Evolutionary conservation across 2,888 invertebrate species (phyloP).

Genomic region (Nasonovia ribisnigri): DNA sequence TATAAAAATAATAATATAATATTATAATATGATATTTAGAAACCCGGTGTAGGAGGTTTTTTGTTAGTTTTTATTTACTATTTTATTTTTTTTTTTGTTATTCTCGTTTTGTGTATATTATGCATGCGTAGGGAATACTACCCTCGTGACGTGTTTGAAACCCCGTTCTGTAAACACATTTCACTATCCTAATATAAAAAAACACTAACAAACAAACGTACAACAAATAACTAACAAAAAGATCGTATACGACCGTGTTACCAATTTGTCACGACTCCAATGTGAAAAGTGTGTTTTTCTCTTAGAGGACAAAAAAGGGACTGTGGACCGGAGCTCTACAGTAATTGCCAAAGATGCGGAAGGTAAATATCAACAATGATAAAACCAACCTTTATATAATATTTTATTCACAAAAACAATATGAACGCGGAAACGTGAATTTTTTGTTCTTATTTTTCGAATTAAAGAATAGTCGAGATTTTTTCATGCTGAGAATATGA

Average conservation of each 20-base stretch:
- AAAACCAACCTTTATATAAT: constrained; percentile 46
- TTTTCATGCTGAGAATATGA: neutral
- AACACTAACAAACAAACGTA: constrained; percentile 1
- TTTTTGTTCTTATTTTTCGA: neutral
- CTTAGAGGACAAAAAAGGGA: constrained; percentile 89
- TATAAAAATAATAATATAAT: constrained; percentile 5
- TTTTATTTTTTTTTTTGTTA: neutral
- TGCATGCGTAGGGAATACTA: constrained; percentile 57
- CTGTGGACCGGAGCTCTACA: constrained; percentile 93
- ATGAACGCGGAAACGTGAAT: constrained; percentile 54
- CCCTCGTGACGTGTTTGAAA: constrained; percentile 14
- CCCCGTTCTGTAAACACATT: constrained; percentile 13
- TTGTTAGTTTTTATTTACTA: constrained; percentile 19
- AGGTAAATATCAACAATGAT: constrained; percentile 73
- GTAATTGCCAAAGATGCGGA: constrained; percentile 94
- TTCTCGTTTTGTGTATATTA: constrained; percentile 30
- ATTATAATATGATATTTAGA: constrained; percentile 47
- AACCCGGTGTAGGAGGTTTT: constrained; percentile 35
- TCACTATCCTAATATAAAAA: neutral
- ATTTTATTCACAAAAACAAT: constrained; percentile 40
- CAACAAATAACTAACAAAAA: constrained; percentile 29
- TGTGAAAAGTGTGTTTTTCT: constrained; percentile 67
- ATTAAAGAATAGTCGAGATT: neutral
- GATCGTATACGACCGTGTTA: constrained; percentile 48
- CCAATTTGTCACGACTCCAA: constrained; percentile 64